Conservation (phyloP, 2,797 vertebrate species). For the Gallinago nigripennis region DNA sequence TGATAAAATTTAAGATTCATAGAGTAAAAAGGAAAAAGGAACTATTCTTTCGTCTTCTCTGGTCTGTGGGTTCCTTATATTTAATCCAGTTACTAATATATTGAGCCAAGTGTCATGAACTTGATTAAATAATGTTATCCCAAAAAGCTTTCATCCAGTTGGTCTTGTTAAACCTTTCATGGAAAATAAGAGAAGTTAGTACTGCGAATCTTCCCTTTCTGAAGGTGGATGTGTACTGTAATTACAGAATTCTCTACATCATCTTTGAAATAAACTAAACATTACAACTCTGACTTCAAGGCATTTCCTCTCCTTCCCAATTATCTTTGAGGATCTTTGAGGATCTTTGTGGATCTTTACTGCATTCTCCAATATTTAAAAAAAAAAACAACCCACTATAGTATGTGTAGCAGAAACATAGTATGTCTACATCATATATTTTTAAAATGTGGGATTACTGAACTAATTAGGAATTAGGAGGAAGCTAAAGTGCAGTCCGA, state of each 20-base stretch:
- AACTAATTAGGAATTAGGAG: neutral
- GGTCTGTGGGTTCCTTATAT: neutral
- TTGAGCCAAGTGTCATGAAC: neutral
- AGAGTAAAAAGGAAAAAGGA: neutral
- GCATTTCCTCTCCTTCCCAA: neutral
- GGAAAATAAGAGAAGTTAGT: neutral
- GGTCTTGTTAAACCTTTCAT: neutral
- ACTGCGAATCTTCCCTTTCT: neutral
- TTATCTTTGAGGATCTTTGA: neutral
- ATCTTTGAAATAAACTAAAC: neutral
- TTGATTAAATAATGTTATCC: neutral
- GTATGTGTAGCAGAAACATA: neutral
- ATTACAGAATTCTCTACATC: neutral
- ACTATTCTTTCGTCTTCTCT: neutral
- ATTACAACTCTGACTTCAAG: neutral
- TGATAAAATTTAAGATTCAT: neutral
- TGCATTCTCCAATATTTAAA: neutral
- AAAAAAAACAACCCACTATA: neutral
- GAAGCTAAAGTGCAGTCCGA: neutral
- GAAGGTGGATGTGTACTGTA: neutral
- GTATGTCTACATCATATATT: neutral
- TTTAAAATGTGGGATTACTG: neutral
- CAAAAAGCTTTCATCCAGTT: neutral
- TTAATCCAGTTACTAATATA: neutral
- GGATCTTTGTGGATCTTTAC: neutral